Evolutionary conservation across 2,888 invertebrate species (phyloP).

Genomic region (Tetragonisca angustula): DNA sequence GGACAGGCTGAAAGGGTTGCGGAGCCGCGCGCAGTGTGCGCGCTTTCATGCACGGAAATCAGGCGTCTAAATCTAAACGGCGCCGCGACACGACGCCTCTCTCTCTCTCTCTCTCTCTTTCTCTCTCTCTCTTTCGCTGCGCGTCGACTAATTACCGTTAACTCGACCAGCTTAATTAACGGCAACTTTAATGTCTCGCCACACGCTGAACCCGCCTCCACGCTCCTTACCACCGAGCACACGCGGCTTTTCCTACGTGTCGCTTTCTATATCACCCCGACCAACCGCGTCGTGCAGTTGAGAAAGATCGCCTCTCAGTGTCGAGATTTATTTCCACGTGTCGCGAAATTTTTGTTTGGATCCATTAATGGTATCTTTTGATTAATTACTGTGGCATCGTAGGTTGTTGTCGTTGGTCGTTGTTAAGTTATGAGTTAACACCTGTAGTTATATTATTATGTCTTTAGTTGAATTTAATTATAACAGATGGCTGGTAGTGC

Average conservation of each 20-base stretch:
- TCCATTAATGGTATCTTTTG: no score
- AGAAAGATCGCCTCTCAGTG: no score
- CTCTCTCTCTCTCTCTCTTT: no score
- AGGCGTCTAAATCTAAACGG: slow-evolving; percentile 81
- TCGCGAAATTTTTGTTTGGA: no score
- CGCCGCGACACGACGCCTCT: slow-evolving; percentile 73
- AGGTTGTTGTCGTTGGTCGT: no score
- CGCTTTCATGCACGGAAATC: slow-evolving; percentile 79
- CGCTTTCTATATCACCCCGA: slow-evolving; percentile 6
- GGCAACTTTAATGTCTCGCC: slow-evolving; percentile 72
- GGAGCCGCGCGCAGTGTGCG: slow-evolving; percentile 66
- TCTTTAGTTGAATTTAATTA: no score
- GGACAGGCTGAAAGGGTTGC: slow-evolving; percentile 65
- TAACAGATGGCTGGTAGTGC: no score
- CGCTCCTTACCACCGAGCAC: background rate
- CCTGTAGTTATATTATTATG: no score
- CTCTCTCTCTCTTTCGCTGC: slow-evolving; percentile 41
- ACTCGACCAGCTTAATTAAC: slow-evolving; percentile 79
- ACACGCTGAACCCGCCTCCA: slow-evolving; percentile 2
- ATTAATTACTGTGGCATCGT: no score
- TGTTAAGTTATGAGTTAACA: no score
- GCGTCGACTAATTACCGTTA: slow-evolving; percentile 80
- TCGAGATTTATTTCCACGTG: no score
- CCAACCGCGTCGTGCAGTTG: no score
- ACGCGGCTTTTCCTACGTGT: slow-evolving; percentile 21